These are phyloP conservation scores for Atlantisia rogersi DNA, from an alignment of 2,113 vertebrate species.

Conservation along the genomic window DNA sequence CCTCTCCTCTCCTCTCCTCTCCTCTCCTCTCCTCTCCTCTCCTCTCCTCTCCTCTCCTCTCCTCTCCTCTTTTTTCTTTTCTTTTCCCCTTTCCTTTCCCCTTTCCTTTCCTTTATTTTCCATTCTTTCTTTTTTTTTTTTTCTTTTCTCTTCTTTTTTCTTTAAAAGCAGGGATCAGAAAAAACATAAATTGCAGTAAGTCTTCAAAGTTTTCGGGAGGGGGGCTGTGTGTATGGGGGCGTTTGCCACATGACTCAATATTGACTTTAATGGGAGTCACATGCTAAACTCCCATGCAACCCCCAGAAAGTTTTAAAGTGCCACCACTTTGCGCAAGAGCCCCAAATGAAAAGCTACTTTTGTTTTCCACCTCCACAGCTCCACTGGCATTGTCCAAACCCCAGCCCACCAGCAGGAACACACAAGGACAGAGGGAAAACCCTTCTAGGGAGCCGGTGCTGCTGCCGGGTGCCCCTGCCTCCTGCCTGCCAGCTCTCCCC, in stretches of 20 bases:
- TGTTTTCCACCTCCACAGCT: constrained; percentile 24
- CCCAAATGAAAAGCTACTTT: constrained; percentile 24
- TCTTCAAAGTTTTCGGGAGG: constrained; percentile 38
- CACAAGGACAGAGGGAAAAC: neutral
- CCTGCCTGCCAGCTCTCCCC: neutral
- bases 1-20: no score
- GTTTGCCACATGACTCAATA: constrained; percentile 56
- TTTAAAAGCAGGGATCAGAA: neutral
- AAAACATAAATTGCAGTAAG: constrained; percentile 39
- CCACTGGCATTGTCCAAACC: neutral
- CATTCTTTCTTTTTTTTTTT: neutral
- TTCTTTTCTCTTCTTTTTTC: neutral
- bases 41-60: no score
- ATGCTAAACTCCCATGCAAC: constrained; percentile 40
- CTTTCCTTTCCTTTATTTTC: neutral
- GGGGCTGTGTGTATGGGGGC: neutral
- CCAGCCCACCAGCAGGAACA: neutral
- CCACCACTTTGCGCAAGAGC: neutral
- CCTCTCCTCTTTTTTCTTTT: no score
- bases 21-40: no score
- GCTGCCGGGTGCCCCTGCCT: neutral
- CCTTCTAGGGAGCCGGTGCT: rapidly evolving
- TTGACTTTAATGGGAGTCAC: constrained; percentile 61
- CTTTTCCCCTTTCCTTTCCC: neutral
- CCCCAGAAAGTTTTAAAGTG: constrained; percentile 34